Evolutionary conservation across 92 coral and sea anemone species (phyloP), one percentile per base, ranked within the genome.

Genomic region (Actinernus sp.): DNA sequence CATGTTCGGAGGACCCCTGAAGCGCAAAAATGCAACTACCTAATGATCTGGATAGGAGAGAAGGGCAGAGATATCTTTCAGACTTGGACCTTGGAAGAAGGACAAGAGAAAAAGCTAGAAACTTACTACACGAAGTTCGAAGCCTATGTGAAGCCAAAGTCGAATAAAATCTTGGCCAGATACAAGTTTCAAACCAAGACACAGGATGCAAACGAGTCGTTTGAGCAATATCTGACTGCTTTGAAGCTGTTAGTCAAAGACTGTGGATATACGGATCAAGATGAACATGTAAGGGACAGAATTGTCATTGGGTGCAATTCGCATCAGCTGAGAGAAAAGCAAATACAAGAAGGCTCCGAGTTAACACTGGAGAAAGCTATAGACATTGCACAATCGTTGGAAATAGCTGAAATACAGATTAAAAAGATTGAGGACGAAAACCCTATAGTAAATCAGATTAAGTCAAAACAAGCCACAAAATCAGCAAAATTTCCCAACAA

Each of bases 331-430:
- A 41, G 71, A 78, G 85, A 78, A 33, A 59, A 40, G 28, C 68
- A 58, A 10, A 59, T 69, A 29, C 64, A 58, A 33, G 79, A 79
- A 68, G 85, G 85, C 17, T 58, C 66, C 3, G 72, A 69, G 22
- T 63, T 78, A 12, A 67, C 63, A 32, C 36, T 68, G 48, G 71
- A 78, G 4, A n/a, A n/a, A 68, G 84, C 86, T 28, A 44, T 79
- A 9, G 79, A 61, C 25, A 79, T 62, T 12, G 73, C 72, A 17
- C 13, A 48, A 31, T 38, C 79, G 2, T 31, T 43, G 37, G 80
- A 79, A 44, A 17, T 47, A 36, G 39, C 87, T 21, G 22, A 61
- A 23, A 18, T 31, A 18, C 66, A 79, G 26, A 34, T 79, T 4
- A 24, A 63, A 71, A 52, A 44, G 11, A 79, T 70, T 58, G 46